These are phyloP conservation scores for Tauraco hartlaubi DNA, from an alignment of 2,797 vertebrate genomes.

Conservation along the genomic window DNA sequence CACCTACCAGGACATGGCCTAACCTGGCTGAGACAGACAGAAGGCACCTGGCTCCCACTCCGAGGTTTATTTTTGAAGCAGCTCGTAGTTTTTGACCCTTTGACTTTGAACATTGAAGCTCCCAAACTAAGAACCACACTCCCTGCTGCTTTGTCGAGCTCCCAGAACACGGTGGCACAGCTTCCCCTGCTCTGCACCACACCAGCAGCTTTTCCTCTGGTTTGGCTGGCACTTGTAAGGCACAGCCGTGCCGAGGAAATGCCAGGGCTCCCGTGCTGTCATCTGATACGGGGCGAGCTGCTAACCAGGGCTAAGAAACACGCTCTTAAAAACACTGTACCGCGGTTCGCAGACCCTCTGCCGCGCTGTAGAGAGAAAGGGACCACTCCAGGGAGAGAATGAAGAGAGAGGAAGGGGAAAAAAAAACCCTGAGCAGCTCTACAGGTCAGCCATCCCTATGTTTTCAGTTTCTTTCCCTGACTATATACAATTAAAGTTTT, in stretches of 20 bases:
- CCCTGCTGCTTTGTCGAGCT: not conserved
- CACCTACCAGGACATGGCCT: not conserved
- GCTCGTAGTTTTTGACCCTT: not conserved
- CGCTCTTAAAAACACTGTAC: not conserved
- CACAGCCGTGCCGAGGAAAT: not conserved
- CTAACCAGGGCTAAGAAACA: fast-evolving
- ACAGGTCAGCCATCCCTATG: not conserved
- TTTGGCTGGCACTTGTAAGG: fast-evolving
- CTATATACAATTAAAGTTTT: not conserved
- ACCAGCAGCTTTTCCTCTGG: not conserved
- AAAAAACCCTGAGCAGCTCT: fast-evolving
- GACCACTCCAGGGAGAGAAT: not conserved
- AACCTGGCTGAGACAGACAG: not conserved
- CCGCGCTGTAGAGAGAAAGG: not conserved
- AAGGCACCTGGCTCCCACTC: not conserved
- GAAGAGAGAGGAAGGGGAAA: not conserved
- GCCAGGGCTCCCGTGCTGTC: not conserved
- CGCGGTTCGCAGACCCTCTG: not conserved
- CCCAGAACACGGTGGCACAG: fast-evolving
- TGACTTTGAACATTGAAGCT: not conserved
- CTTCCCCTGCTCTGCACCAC: not conserved
- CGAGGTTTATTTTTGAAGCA: not conserved
- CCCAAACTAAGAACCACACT: not conserved
- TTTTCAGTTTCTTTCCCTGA: not conserved
- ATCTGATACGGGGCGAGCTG: not conserved